A percentile compares a stretch with the other conserved stretches of the same genome.
These are phyloP conservation scores for Aphelinus certus DNA, from an alignment of 1,140 invertebrate genomes.

Conservation along the genomic window DNA sequence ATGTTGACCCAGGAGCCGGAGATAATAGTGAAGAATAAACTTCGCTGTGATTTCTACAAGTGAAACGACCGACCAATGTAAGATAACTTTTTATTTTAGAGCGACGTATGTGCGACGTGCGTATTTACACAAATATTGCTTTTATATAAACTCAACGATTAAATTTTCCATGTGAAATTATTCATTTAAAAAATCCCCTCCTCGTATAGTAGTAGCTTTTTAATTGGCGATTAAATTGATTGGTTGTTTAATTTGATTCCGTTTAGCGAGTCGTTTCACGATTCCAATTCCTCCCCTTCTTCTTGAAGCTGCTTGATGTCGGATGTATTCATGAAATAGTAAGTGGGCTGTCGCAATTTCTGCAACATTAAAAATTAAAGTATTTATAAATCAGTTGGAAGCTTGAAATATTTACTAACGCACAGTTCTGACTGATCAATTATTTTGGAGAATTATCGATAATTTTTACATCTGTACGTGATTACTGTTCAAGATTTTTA, in stretches of 20 bases:
- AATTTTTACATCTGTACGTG: too few species aligned
- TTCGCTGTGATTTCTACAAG: background rate
- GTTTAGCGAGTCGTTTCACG: too few species aligned
- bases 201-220: background rate
- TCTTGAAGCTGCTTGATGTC: constrained; percentile 85
- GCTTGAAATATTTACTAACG: too few species aligned
- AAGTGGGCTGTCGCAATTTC: constrained; percentile 88
- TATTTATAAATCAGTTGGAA: background rate
- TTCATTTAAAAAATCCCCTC: background rate
- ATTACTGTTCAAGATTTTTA: too few species aligned
- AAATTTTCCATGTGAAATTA: constrained; percentile 16
- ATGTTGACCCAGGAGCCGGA: background rate
- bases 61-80: background rate
- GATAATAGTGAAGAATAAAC: background rate
- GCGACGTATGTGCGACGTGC: background rate
- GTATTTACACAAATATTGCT: constrained; percentile 27
- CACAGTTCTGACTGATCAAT: too few species aligned
- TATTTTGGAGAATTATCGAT: too few species aligned
- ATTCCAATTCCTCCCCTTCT: constrained; percentile 72
- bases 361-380: constrained; percentile 49
- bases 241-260: too few species aligned
- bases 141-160: constrained; percentile 20
- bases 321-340: constrained; percentile 91
- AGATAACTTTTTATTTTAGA: constrained; percentile 7
- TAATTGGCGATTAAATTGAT: too few species aligned